These are phyloP conservation scores for Tenthredo notha DNA, from an alignment of 2,888 invertebrate species.

Conservation along the genomic window DNA sequence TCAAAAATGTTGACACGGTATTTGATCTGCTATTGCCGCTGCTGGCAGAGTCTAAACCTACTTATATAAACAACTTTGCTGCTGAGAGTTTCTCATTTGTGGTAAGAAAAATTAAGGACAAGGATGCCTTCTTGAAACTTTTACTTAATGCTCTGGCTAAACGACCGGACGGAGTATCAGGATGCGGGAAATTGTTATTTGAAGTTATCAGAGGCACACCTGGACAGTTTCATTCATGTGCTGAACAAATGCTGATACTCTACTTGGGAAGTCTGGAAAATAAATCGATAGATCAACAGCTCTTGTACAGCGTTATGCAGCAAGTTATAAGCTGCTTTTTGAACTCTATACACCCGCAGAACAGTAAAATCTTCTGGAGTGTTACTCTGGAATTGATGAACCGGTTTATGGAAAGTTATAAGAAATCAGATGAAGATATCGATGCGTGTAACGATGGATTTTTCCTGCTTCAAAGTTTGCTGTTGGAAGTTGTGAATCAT, in stretches of 20 bases:
- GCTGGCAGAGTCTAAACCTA: slow-evolving; percentile 87
- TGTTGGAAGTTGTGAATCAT: slow-evolving; percentile 83
- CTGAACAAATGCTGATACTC: slow-evolving; percentile 85
- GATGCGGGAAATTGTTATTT: slow-evolving; percentile 93
- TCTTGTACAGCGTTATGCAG: slow-evolving; percentile 84
- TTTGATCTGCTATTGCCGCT: slow-evolving; percentile 88
- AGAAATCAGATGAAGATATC: slow-evolving; percentile 73
- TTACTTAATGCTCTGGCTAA: slow-evolving; percentile 85
- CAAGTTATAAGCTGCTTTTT: slow-evolving; percentile 84
- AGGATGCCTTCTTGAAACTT: slow-evolving; percentile 85
- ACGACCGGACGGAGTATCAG: slow-evolving; percentile 85
- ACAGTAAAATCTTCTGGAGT: slow-evolving; percentile 85
- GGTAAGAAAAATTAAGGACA: slow-evolving; percentile 92
- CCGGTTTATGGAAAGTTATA: slow-evolving; percentile 73
- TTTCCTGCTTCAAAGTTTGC: slow-evolving; percentile 79
- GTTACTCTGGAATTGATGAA: slow-evolving; percentile 77
- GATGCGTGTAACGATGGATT: slow-evolving; percentile 60
- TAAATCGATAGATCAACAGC: slow-evolving; percentile 77
- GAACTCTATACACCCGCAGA: slow-evolving; percentile 82
- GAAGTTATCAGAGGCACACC: slow-evolving; percentile 92
- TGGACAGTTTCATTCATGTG: slow-evolving; percentile 92
- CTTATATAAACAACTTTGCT: slow-evolving; percentile 95
- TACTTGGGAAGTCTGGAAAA: slow-evolving; percentile 83
- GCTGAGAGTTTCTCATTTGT: slow-evolving; percentile 98
- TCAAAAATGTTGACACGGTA: slow-evolving; percentile 88